Percentiles rank a stretch among this genome's conserved stretches.
phyloP scores from a whole-genome alignment of 1,140 invertebrate genomes.

The Drosophila watanabei region DNA sequence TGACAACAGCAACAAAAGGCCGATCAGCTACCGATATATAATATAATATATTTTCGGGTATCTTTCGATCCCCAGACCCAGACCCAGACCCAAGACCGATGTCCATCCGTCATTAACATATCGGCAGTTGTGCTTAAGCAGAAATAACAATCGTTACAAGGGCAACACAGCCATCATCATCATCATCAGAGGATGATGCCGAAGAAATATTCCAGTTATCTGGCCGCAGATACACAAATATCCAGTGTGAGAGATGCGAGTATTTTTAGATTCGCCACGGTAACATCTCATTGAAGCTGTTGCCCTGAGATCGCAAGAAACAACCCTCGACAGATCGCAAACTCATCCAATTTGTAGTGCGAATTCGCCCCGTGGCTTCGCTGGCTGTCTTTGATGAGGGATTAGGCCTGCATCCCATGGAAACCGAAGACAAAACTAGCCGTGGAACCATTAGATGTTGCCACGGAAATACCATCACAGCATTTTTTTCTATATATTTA shows the following conservation, averaged over 20 bases:
- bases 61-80: conserved; percentile 27
- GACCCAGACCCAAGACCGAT: conserved; percentile 20
- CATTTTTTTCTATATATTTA: conserved; percentile 25
- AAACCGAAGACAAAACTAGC: conserved; percentile 10
- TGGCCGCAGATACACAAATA: conserved; percentile 24
- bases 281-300: conserved; percentile 59
- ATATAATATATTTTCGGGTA: conserved; percentile 4
- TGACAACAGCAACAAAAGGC: conserved; percentile 50
- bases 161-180: conserved; percentile 43
- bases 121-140: conserved; percentile 39
- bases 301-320: conserved; percentile 58
- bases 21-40: conserved; percentile 61
- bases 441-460: no score
- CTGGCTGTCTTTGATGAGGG: conserved; percentile 39
- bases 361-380: conserved; percentile 43
- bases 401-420: conserved; percentile 52
- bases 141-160: conserved; percentile 75
- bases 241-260: conserved; percentile 15
- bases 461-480: conserved; percentile 32
- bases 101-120: conserved; percentile 75
- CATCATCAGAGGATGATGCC: conserved; percentile 27
- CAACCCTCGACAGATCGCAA: conserved; percentile 36
- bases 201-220: conserved; percentile 55
- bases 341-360: conserved; percentile 54
- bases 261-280: conserved; percentile 66